Conservation (phyloP, 2,888 invertebrate genomes). For the Listrodromus nycthemerus region DNA sequence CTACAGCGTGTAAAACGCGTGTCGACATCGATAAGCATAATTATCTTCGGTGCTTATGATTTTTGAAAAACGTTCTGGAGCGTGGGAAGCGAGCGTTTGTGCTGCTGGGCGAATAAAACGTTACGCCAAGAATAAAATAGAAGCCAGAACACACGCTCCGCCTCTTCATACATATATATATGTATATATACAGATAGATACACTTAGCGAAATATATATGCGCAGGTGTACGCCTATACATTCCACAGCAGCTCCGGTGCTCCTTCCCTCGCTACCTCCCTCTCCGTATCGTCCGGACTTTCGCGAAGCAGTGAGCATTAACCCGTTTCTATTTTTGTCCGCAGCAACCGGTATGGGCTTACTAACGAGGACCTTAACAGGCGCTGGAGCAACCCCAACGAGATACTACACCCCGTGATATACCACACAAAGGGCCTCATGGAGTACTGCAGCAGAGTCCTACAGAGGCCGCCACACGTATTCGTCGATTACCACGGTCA, state of each 20-base stretch:
- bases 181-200: conserved; percentile 12
- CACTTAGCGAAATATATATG: conserved; percentile 32
- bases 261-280: conserved; percentile 15
- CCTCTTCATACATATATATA: background rate
- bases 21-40: no score
- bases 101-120: background rate
- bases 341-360: conserved; percentile 92
- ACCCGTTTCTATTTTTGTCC: conserved; percentile 72
- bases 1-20: no score
- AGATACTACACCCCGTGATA: conserved; percentile 91
- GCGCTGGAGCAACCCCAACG: conserved; percentile 92
- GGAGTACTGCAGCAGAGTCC: conserved; percentile 87
- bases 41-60: no score
- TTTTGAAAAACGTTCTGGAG: no score
- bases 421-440: conserved; percentile 92
- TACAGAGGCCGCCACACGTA: conserved; percentile 87
- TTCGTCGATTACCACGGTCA: conserved; percentile 94
- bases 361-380: conserved; percentile 95
- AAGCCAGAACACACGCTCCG: background rate
- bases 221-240: conserved; percentile 24
- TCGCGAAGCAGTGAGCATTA: conserved; percentile 28
- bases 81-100: no score
- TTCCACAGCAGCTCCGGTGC: conserved; percentile 26
- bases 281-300: background rate
- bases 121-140: conserved; percentile 1